phyloP scores from a whole-genome alignment of 2,113 vertebrate genomes.

The Alouatta palliata region DNA sequence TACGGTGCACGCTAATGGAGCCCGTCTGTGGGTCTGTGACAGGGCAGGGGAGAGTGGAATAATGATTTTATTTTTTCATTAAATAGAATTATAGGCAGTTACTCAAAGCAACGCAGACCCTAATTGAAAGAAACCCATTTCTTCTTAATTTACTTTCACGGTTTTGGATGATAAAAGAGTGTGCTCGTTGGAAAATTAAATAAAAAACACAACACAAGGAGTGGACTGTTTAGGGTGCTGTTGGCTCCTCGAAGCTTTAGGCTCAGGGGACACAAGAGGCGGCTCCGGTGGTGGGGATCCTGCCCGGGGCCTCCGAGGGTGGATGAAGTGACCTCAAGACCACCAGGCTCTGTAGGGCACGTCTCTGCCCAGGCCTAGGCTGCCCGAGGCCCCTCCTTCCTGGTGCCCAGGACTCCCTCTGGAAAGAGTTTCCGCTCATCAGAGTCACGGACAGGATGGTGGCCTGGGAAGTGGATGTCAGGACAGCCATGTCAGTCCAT shows the following conservation, averaged over 20 bases:
- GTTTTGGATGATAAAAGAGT: slow-evolving; percentile 90
- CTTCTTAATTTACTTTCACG: slow-evolving; percentile 91
- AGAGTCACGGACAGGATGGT: fast-evolving
- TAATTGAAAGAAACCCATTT: slow-evolving; percentile 93
- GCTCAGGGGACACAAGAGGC: slow-evolving; percentile 70
- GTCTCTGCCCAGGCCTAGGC: too few species aligned
- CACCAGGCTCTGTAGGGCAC: background rate
- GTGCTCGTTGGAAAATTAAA: slow-evolving; percentile 86
- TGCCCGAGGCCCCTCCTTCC: background rate
- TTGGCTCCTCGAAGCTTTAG: slow-evolving; percentile 10
- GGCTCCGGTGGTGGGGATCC: fast-evolving
- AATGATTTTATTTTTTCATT: slow-evolving; percentile 92
- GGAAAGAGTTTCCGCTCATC: background rate
- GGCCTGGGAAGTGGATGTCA: too few species aligned
- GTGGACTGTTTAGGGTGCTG: slow-evolving; percentile 10
- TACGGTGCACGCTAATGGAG: slow-evolving; percentile 85
- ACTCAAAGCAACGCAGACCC: slow-evolving; percentile 88
- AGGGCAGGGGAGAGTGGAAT: slow-evolving; percentile 84
- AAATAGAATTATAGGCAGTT: slow-evolving; percentile 92
- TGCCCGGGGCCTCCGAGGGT: fast-evolving
- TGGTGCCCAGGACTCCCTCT: background rate
- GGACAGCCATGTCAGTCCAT: too few species aligned
- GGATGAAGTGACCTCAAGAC: fast-evolving
- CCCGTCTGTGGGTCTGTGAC: slow-evolving; percentile 85
- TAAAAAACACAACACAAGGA: slow-evolving; percentile 84